Evolutionary conservation across 2,797 vertebrate species (phyloP).

Genomic region (Erethizon dorsatum): DNA sequence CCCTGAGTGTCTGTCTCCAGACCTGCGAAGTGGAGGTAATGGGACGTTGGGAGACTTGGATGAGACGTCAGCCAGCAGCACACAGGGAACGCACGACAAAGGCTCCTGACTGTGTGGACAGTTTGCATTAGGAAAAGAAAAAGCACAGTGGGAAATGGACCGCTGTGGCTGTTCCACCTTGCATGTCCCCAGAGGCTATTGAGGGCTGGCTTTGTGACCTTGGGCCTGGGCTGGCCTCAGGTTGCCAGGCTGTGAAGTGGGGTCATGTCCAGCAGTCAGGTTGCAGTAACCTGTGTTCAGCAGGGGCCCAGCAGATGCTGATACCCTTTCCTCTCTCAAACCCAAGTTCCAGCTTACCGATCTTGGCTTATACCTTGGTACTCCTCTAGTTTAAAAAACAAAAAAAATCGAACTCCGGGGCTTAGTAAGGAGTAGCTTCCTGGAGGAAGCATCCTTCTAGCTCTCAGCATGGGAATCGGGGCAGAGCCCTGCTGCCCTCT

Average conservation of each 20-base stretch:
- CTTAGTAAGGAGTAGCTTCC: not conserved
- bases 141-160: not conserved
- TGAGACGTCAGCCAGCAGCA: not conserved
- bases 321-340: not conserved
- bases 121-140: not conserved
- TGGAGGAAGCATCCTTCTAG: not conserved
- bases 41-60: not conserved
- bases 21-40: not conserved
- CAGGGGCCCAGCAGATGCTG: not conserved
- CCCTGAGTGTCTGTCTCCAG: not conserved
- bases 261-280: not conserved
- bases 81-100: too few relatives aligned
- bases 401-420: not conserved
- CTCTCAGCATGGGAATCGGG: not conserved
- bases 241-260: conserved; percentile 23
- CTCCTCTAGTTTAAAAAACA: not conserved
- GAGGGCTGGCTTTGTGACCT: not conserved
- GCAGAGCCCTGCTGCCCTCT: not conserved
- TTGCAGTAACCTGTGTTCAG: not conserved
- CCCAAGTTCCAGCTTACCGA: not conserved
- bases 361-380: not conserved
- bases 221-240: not conserved
- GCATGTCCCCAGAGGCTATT: not conserved
- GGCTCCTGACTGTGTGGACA: not conserved
- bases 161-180: rapidly evolving